A percentile compares a stretch with the other conserved stretches of the same genome.
phyloP scores from a whole-genome alignment of 2,113 vertebrate species.

The Nymphicus hollandicus region DNA sequence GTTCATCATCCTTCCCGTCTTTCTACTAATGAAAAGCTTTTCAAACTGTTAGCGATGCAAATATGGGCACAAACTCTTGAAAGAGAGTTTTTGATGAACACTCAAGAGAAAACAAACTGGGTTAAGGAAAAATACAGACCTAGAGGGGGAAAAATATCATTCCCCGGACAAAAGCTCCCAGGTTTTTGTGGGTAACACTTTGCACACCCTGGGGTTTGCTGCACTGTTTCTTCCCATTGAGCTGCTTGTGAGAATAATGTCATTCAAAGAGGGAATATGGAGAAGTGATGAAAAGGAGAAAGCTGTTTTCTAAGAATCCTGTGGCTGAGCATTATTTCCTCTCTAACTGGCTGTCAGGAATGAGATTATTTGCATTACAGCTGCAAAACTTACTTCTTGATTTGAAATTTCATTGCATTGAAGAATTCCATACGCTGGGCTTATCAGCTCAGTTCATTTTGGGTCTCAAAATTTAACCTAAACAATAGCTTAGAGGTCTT shows the following conservation, averaged over 20 bases:
- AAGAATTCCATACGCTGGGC: background rate
- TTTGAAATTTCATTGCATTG: background rate
- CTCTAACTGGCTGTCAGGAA: background rate
- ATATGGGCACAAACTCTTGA: background rate
- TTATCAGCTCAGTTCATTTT: background rate
- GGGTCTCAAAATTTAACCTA: background rate
- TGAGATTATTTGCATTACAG: background rate
- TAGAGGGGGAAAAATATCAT: background rate
- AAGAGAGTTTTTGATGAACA: background rate
- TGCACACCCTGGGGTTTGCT: background rate
- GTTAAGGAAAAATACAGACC: background rate
- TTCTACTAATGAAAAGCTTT: background rate
- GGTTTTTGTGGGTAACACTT: background rate
- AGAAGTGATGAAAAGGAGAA: background rate
- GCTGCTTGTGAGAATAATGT: background rate
- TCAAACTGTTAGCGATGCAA: background rate
- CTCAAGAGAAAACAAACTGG: background rate
- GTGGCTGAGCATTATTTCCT: background rate
- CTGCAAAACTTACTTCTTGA: background rate
- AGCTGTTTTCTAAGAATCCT: background rate
- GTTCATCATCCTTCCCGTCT: background rate
- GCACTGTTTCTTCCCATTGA: background rate
- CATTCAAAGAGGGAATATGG: background rate
- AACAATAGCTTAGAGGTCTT: background rate
- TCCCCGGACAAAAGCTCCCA: accelerated